phyloP scores from a whole-genome alignment of 2,113 vertebrate species.

The Mobula hypostoma region DNA sequence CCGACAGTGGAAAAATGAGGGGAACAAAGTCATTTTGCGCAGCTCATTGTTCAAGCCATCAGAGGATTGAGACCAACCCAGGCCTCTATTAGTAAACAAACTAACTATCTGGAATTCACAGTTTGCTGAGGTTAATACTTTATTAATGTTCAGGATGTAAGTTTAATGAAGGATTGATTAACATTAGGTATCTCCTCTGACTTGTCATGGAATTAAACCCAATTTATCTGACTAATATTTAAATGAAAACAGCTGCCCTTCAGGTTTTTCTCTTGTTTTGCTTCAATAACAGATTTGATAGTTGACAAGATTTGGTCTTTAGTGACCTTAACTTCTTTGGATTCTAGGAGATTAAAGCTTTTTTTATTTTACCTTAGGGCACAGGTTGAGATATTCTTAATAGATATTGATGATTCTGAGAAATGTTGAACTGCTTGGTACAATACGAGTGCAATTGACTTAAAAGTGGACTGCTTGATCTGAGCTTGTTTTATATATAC shows the following conservation, averaged over 20 bases:
- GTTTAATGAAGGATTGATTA: not conserved
- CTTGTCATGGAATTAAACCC: not conserved
- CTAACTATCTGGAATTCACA: not conserved
- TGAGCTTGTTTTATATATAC: too few relatives aligned
- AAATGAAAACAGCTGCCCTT: not conserved
- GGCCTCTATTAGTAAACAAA: not conserved
- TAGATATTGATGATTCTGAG: not conserved
- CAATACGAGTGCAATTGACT: not conserved
- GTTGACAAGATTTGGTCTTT: not conserved
- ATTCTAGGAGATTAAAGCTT: not conserved
- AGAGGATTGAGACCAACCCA: not conserved
- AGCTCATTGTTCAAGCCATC: not conserved
- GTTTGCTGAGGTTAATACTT: not conserved
- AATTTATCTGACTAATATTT: not conserved
- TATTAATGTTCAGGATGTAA: not conserved
- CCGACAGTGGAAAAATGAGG: not conserved
- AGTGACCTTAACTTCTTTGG: not conserved
- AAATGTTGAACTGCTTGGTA: not conserved
- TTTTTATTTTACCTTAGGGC: too few relatives aligned
- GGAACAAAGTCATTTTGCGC: not conserved
- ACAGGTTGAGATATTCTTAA: not conserved
- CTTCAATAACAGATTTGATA: not conserved
- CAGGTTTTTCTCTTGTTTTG: too few relatives aligned
- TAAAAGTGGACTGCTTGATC: not conserved
- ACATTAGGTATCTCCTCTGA: not conserved